Evolutionary conservation across 2,888 invertebrate species (phyloP).

Genomic region (Oeneis ivallda): DNA sequence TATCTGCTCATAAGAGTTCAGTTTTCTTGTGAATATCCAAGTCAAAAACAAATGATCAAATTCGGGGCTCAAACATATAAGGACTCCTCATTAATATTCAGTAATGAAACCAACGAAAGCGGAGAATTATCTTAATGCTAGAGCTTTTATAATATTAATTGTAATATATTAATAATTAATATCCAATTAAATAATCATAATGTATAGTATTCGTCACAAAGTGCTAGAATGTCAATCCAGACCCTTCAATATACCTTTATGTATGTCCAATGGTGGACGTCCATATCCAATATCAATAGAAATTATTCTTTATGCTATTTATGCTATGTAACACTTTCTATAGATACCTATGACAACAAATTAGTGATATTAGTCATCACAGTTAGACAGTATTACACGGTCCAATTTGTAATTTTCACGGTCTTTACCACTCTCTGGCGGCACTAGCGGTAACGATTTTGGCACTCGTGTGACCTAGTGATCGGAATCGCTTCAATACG

Average conservation of each 20-base stretch:
- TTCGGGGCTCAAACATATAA: no score
- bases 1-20: no score
- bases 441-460: conserved; percentile 17
- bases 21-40: no score
- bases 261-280: neutral
- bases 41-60: neutral
- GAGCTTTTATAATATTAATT: no score
- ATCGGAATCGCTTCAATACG: conserved; percentile 12
- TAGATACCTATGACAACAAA: neutral
- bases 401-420: conserved; percentile 27
- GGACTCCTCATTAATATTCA: no score
- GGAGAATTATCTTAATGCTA: no score
- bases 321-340: neutral
- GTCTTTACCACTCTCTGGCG: conserved; percentile 19
- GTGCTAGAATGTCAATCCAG: no score
- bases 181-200: no score
- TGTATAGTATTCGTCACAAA: no score
- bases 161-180: no score
- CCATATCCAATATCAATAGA: neutral
- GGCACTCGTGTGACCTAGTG: conserved; percentile 24
- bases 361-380: conserved; percentile 3
- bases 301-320: no score
- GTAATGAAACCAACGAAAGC: no score
- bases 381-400: neutral
- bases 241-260: neutral